Base-by-base conservation (phyloP, 2,113 vertebrate genomes). In the Grammomys surdaster region DNA sequence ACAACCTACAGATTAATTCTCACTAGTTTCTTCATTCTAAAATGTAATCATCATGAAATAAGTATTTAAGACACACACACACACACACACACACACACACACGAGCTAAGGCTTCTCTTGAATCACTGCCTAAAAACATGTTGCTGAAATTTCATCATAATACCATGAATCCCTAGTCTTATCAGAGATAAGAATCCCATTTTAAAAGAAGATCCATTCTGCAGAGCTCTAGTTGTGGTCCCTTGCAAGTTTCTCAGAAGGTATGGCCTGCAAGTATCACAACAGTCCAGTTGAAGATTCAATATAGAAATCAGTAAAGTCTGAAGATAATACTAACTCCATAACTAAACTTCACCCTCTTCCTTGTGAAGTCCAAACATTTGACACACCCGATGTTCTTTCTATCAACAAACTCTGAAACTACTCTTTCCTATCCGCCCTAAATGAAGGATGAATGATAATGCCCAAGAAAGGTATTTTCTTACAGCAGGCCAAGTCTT, bases 11-110 rank as follows among this genome's bases (percentile, higher is more conserved):
- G 78, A 84, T n/a, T 84, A 56, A 56, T 56, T 97, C 40, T 76
- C 28, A 89, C 51, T 67, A 76, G 36, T 84, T 93, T 88, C 88
- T 80, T 40, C 13, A 58, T 60, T 65, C 73, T 48, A 86, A 95
- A 95, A 89, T 77, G 70, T 33, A 40, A 85, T 67, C 26, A 70
- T 51, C 58, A 46, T 67, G 36, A 70, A 95, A 97, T 48, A 80
- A 97, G 51, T 70, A 48, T 16, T 26, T 56, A 76, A 51, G n/a
- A 77, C 22, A 24, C n/a, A 75, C 19, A 24, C n/a, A 24, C 16
- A 7, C 24, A 26, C 22, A 76, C 43, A 48, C 10, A 77, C 12
- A 14, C 24, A 76, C 22, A 26, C n/a, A 75, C 40, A 24, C n/a
- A 24, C 7, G 2, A 43, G 46, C 8, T 80, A 40, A 91, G 3